Base-by-base conservation (phyloP, 64 coral and sea anemone species). In the Montipora capricornis region DNA sequence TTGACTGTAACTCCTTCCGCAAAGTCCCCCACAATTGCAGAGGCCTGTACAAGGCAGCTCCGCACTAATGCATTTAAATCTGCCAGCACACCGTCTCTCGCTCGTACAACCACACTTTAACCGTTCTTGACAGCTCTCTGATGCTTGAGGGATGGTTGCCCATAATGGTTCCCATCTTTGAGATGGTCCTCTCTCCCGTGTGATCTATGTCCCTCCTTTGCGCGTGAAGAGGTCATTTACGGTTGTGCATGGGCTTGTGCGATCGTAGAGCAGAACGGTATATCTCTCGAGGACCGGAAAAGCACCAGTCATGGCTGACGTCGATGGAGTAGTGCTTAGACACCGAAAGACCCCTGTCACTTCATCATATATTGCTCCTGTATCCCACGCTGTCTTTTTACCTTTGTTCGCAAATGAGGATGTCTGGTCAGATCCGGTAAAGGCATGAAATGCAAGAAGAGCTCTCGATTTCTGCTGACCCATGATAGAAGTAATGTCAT, bases 371-470 rank as follows among this genome's bases (percentile, higher is more conserved):
- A 57, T 6, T 1, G 2, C 10, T 79, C 86, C 89, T 9, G 71
- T 69, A 9, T 76, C 78, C 87, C 93, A 94, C 17, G 93, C 93
- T 5, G 77, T 90, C 77, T 83, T 94, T 58, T 90, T 95, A 0
- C 88, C 88, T 11, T 8, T 2, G 48, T 20, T 4, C 4, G 74
- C 55, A 69, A 87, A 93, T 0, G 4, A 51, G 0, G 85, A 94
- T 13, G 78, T 88, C 6, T 81, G 83, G 16, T 96, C 95, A 29
- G 70, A 93, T 8, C 95, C 95, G 1, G 95, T 96, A 10, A 89
- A 96, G 5, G 44, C 55, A 10, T 96, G 90, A 52, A 89, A 93
- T 5, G 71, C 90, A 29, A 75, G 85, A 12, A 90, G 45, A 19
- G 87, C 85, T 37, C 60, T 12, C 0, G 68, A 87, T 44, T 17